Evolutionary conservation across 2,113 vertebrate genomes (phyloP).

Genomic region (Stomatorhinus ivindoensis): DNA sequence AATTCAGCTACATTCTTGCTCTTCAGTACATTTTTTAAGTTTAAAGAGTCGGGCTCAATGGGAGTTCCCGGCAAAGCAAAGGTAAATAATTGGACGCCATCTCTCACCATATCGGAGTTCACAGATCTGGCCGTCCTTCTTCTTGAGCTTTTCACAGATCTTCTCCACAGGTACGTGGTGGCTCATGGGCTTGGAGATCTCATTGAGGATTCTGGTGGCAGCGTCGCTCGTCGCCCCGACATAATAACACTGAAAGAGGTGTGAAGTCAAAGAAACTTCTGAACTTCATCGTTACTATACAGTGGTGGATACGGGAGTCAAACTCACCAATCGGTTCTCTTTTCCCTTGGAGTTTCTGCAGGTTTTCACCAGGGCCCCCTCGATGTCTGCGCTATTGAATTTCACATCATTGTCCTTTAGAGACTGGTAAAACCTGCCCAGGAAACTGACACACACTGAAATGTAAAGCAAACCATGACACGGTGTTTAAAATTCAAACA

Average conservation of each 20-base stretch:
- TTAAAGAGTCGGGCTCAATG: no score
- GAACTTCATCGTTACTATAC: neutral
- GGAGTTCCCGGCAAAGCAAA: no score
- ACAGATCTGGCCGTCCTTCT: constrained; percentile 94
- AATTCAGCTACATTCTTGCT: neutral
- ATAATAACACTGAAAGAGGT: constrained; percentile 80
- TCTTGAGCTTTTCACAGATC: constrained; percentile 94
- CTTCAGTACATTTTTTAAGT: neutral
- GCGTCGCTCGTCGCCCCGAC: constrained; percentile 92
- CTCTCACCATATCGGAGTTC: constrained; percentile 87
- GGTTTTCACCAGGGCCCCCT: constrained; percentile 70
- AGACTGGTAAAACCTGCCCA: constrained; percentile 81
- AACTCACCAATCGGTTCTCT: constrained; percentile 88
- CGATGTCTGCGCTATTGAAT: constrained; percentile 72
- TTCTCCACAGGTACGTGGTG: constrained; percentile 86
- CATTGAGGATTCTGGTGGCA: constrained; percentile 92
- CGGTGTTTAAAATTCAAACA: neutral
- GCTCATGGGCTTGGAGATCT: constrained; percentile 88
- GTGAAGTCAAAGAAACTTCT: neutral
- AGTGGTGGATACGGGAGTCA: neutral
- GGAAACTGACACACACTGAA: constrained; percentile 81
- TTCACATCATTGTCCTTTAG: constrained; percentile 69
- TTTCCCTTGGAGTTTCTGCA: constrained; percentile 86
- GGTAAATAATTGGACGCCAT: no score
- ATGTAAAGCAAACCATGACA: constrained; percentile 21